Evolutionary conservation across 2,888 invertebrate genomes (phyloP).

Genomic region (Dioctria rufipes): DNA sequence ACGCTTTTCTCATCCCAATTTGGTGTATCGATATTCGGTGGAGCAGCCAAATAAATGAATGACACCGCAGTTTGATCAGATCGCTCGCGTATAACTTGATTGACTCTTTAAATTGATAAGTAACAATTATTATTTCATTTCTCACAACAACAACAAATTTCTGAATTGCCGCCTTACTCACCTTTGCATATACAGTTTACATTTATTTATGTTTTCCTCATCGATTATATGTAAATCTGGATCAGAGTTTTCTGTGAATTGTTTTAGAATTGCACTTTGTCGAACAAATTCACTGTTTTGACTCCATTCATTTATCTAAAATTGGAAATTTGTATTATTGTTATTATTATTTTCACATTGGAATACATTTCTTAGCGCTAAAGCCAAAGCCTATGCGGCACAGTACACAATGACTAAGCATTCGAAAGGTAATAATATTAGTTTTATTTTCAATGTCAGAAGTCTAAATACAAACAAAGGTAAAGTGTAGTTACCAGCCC

Average conservation of each 20-base stretch:
- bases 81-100: constrained; percentile 84
- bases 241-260: constrained; percentile 68
- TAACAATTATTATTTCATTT: constrained; percentile 14
- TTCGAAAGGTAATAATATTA: too few relatives aligned
- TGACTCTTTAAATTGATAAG: constrained; percentile 72
- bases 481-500: too few relatives aligned
- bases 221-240: constrained; percentile 65
- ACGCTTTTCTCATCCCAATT: constrained; percentile 68
- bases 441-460: too few relatives aligned
- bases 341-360: background rate
- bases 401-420: too few relatives aligned
- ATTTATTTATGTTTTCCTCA: constrained; percentile 72
- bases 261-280: constrained; percentile 68
- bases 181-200: constrained; percentile 73
- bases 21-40: constrained; percentile 75
- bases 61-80: constrained; percentile 87
- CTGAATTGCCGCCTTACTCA: constrained; percentile 61
- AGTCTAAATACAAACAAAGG: too few relatives aligned
- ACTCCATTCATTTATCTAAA: constrained; percentile 77
- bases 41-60: constrained; percentile 92
- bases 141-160: constrained; percentile 41
- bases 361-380: too few relatives aligned
- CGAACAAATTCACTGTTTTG: constrained; percentile 73
- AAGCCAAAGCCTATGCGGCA: too few relatives aligned
- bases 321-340: constrained; percentile 11